Base-by-base conservation (phyloP, 2,797 vertebrate genomes). In the Peromyscus nudipes region DNA sequence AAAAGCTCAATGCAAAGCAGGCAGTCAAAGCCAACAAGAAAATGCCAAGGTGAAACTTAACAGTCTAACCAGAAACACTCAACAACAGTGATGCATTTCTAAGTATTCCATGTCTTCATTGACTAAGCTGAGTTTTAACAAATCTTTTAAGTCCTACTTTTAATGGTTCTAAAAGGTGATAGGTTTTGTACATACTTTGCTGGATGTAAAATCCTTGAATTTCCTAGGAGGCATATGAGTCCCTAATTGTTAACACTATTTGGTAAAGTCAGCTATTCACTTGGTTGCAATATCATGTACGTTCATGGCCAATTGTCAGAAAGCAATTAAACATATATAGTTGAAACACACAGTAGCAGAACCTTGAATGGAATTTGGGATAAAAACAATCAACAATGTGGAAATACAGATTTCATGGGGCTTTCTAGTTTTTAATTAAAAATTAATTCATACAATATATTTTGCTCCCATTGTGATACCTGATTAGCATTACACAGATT, bases 241-340 rank as follows among this genome's bases (percentile, higher is more conserved):
- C 2, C 17, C 4, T 6, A 67, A 34, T 73, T 69, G 60, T 89
- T 71, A 86, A 46, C 12, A 21, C 52, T n/a, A 62, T 75, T 27
- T 13, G 52, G 2, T 67, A 8, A 21, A 79, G 21, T 67, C 21
- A 82, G 12, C n/a, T 67, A 40, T 55, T 91, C 16, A 84, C 90
- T 88, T 64, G n/a, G 12, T 29, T 75, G 16, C 10, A 89, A 8
- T 76, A 55, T 7, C n/a, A 60, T 71, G 84, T 16, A 76, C 49
- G 10, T 93, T 94, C 80, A 93, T 91, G 89, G 46, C 9, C 11
- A 27, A 37, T 86, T 93, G 57, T 13, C 73, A 95, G 34, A 85
- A 96, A 82, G 67, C 46, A 79, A 79, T 64, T 81, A 73, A 77
- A 46, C 49, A 10, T 55, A 16, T 23, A 16, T 43, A 90, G 60